A percentile compares a stretch with the other conserved stretches of the same genome.
Evolutionary conservation across 2,797 vertebrate species (phyloP).

Genomic region (Catamblyrhynchus diadema): DNA sequence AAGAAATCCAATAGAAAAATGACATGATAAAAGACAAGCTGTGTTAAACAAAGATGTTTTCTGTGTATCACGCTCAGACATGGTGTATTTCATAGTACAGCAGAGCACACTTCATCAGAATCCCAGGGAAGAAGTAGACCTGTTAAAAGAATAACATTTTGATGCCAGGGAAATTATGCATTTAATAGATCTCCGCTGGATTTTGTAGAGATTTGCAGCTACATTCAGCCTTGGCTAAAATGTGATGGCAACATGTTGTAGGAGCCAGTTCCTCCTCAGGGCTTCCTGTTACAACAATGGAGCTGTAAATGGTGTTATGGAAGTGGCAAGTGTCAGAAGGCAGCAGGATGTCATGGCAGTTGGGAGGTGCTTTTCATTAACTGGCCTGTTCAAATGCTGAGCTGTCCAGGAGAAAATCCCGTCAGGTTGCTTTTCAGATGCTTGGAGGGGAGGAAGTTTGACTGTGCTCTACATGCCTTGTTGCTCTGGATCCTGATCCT

Average conservation of each 20-base stretch:
- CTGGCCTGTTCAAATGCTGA: background rate
- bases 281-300: conserved; percentile 26
- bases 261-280: conserved; percentile 58
- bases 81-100: conserved; percentile 49
- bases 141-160: conserved; percentile 59
- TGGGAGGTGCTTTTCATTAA: conserved; percentile 36
- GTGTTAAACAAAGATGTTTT: conserved; percentile 66
- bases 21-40: conserved; percentile 60
- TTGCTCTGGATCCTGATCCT: background rate
- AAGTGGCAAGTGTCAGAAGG: conserved; percentile 54
- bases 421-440: background rate
- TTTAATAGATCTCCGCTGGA: conserved; percentile 65
- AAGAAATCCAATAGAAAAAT: conserved; percentile 65
- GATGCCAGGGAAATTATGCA: conserved; percentile 54
- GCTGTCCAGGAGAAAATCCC: background rate
- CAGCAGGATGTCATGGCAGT: conserved; percentile 15
- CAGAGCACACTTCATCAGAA: conserved; percentile 50
- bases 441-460: background rate
- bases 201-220: conserved; percentile 58
- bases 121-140: conserved; percentile 46
- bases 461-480: background rate
- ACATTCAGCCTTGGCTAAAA: conserved; percentile 61
- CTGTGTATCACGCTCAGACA: conserved; percentile 32
- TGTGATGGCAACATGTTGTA: conserved; percentile 25
- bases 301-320: conserved; percentile 47